These are phyloP conservation scores for Leptinotarsa haldemani DNA, from an alignment of 2,888 invertebrate genomes.

Conservation along the genomic window DNA sequence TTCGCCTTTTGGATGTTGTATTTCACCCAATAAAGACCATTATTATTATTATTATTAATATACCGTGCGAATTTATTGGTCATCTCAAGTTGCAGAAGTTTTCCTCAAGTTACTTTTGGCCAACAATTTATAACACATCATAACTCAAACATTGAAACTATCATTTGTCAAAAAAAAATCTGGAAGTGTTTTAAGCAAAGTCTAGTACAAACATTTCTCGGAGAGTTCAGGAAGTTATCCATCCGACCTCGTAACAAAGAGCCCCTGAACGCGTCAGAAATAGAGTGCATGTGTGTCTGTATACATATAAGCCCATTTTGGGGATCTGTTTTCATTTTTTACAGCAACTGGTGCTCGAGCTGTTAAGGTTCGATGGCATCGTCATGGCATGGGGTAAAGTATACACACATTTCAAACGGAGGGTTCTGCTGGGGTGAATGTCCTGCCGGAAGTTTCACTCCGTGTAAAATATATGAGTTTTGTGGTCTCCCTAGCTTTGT, in stretches of 20 bases:
- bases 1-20: too few species aligned
- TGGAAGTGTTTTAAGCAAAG: not conserved
- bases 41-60: too few species aligned
- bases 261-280: not conserved
- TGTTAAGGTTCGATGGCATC: slow-evolving; percentile 13
- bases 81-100: too few species aligned
- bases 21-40: too few species aligned
- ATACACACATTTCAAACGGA: slow-evolving; percentile 8
- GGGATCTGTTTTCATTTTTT: slow-evolving; percentile 17
- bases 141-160: too few species aligned
- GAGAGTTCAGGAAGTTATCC: not conserved
- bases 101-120: too few species aligned
- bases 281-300: not conserved
- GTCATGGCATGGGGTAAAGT: slow-evolving; percentile 17
- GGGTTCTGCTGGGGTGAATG: slow-evolving; percentile 40
- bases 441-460: slow-evolving; percentile 44
- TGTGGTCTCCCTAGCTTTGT: not conserved
- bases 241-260: not conserved
- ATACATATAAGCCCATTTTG: slow-evolving; percentile 14
- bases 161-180: too few species aligned
- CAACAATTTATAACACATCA: too few species aligned
- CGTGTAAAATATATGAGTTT: slow-evolving; percentile 32
- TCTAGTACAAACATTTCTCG: not conserved
- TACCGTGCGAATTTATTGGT: too few species aligned
- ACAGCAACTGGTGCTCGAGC: slow-evolving; percentile 20